Conservation (phyloP, 2,797 vertebrate species). For the Oreochromis mossambicus region DNA sequence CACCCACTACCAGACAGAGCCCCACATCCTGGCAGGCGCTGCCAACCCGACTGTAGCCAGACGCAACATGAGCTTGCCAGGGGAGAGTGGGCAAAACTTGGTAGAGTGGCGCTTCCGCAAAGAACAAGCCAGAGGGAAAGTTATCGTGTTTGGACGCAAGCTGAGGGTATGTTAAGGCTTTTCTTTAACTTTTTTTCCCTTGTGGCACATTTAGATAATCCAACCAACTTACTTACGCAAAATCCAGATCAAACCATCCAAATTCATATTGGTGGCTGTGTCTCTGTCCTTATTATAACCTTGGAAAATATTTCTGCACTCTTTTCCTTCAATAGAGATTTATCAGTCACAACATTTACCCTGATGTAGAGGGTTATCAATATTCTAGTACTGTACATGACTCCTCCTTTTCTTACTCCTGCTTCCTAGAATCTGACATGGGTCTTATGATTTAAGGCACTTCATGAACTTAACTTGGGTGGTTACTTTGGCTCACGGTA, state of each 20-base stretch:
- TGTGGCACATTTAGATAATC: neutral
- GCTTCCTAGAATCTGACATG: conserved; percentile 3
- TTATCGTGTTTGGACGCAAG: conserved; percentile 96
- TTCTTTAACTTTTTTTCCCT: neutral
- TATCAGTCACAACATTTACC: neutral
- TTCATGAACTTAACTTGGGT: conserved; percentile 56
- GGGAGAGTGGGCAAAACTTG: conserved; percentile 92
- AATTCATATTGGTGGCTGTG: neutral
- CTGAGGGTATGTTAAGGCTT: conserved; percentile 80
- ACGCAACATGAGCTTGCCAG: conserved; percentile 95
- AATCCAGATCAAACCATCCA: neutral
- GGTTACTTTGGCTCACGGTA: conserved; percentile 48
- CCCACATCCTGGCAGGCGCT: conserved; percentile 91
- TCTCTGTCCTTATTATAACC: conserved; percentile 1
- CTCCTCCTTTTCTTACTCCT: conserved; percentile 21
- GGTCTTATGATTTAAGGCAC: conserved; percentile 47
- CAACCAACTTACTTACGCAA: neutral
- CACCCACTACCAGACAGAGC: conserved; percentile 95
- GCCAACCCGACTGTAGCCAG: conserved; percentile 93
- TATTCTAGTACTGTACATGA: conserved; percentile 28
- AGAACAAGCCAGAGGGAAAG: conserved; percentile 92
- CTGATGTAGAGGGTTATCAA: conserved; percentile 26
- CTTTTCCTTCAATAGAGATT: neutral
- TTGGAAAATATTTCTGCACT: neutral
- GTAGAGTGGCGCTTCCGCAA: conserved; percentile 98